Base-by-base conservation (phyloP, 2,888 invertebrate genomes). In the Agrochola litura region DNA sequence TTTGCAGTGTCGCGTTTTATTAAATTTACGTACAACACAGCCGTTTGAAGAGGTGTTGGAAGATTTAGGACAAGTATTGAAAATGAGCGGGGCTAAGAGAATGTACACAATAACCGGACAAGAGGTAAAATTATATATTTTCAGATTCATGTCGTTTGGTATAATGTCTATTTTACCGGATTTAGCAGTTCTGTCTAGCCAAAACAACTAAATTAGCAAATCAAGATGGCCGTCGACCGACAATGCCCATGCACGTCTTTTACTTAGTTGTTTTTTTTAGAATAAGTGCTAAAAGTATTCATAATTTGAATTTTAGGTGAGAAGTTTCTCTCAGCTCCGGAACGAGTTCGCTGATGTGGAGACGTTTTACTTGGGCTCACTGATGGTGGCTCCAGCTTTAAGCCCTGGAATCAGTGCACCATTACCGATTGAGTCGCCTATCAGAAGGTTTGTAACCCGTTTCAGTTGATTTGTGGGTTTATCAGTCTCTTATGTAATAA, bases 41-140 rank as follows among this genome's bases (percentile, higher is more conserved):
- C 99, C 99, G 0, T 99, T 99, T 92, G 99, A 99, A 95, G 99
- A 99, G 92, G 99, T 99, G 54, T 97, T 99, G 77, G 98, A 98
- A 93, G 99, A 99, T 95, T 97, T 99, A 91, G 99, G 99, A 66
- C 98, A 99, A 96, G 99, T 99, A 67, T 97, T 99, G 84, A 99
- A 99, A 97, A 98, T 99, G 98, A 98, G 98, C 91, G 98, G 98
- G 81, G 99, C 98, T 85, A 98, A 98, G 93, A 97, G 98, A 93
- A 98, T 99, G 98, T 99, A 98, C 95, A 99, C 99, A 52, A 98
- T 98, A 67, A 98, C 98, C 56, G 99, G 99, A 56, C 99, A 98
- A 97, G 99, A 99, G 98, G 46, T 46, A 46, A 46, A 46, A 46
- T 46, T 46, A 46, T 46, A 46, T 14, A 14, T 14, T 46, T 46